Conservation (phyloP, 2,888 invertebrate genomes). For the Brenthis daphne region DNA sequence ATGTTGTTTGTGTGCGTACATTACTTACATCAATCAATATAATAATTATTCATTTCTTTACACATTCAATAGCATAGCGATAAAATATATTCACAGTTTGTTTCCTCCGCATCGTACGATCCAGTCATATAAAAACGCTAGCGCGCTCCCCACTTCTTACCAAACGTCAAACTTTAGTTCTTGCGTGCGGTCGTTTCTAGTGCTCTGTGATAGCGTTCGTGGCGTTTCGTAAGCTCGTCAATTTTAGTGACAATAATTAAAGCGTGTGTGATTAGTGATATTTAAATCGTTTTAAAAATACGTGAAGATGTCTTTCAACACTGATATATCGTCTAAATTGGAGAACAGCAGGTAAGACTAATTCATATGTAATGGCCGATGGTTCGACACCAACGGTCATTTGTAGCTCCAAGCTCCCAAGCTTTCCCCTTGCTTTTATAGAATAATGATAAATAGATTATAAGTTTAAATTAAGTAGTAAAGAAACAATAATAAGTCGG, state of each 20-base stretch:
- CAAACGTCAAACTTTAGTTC: conserved; percentile 70
- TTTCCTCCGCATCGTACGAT: conserved; percentile 78
- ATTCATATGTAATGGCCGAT: conserved; percentile 32
- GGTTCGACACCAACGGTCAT: conserved; percentile 20
- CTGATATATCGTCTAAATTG: conserved; percentile 76
- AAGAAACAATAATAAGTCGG: not conserved
- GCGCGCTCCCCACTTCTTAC: conserved; percentile 69
- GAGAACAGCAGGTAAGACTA: conserved; percentile 79
- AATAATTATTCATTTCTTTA: conserved; percentile 18
- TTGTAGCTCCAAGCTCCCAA: conserved; percentile 1
- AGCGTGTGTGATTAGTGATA: conserved; percentile 80
- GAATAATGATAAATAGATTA: not conserved
- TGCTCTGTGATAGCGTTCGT: conserved; percentile 58
- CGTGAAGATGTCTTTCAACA: conserved; percentile 79
- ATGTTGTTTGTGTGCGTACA: conserved; percentile 8
- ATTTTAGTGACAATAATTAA: conserved; percentile 61
- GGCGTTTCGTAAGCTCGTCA: conserved; percentile 69
- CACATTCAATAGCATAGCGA: conserved; percentile 23
- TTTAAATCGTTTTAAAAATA: conserved; percentile 74
- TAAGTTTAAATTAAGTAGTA: not conserved
- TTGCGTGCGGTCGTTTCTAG: conserved; percentile 51
- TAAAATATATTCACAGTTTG: conserved; percentile 48
- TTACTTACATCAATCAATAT: conserved; percentile 11
- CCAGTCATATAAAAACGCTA: conserved; percentile 73
- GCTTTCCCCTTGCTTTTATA: conserved; percentile 19